phyloP scores from a whole-genome alignment of 2,113 vertebrate genomes.

The Scortum barcoo region DNA sequence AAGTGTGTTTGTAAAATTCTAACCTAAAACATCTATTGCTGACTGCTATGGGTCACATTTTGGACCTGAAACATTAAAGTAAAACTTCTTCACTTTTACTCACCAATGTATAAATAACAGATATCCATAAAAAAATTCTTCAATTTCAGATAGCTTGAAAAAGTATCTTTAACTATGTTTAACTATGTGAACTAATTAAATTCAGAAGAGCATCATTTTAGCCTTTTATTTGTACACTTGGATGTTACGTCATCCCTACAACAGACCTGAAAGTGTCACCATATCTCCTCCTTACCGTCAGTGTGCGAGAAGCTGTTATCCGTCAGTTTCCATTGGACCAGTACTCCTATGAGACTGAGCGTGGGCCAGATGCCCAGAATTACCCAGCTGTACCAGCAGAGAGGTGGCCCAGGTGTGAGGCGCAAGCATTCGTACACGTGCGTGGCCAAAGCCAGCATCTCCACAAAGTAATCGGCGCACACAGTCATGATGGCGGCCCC shows the following conservation, averaged over 20 bases:
- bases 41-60: too few relatives aligned
- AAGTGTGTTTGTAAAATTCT: background rate
- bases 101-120: too few relatives aligned
- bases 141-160: too few relatives aligned
- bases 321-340: conserved; percentile 91
- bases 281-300: conserved; percentile 81
- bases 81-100: too few relatives aligned
- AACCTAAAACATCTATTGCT: background rate
- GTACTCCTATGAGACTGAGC: conserved; percentile 86
- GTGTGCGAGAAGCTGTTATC: conserved; percentile 87
- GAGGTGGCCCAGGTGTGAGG: conserved; percentile 79
- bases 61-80: too few relatives aligned
- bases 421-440: conserved; percentile 86
- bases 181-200: too few relatives aligned
- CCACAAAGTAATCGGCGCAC: conserved; percentile 90
- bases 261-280: background rate
- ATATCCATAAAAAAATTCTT: too few relatives aligned
- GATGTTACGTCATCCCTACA: background rate
- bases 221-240: too few relatives aligned
- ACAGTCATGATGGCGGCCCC: conserved; percentile 89
- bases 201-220: too few relatives aligned
- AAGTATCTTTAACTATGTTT: too few relatives aligned
- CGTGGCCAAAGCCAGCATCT: conserved; percentile 85
- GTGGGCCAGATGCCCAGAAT: conserved; percentile 89
- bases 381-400: conserved; percentile 94